A percentile compares a stretch with the other conserved stretches of the same genome.
phyloP scores from a whole-genome alignment of 2,888 invertebrate species.

The Drosophila cracens region DNA sequence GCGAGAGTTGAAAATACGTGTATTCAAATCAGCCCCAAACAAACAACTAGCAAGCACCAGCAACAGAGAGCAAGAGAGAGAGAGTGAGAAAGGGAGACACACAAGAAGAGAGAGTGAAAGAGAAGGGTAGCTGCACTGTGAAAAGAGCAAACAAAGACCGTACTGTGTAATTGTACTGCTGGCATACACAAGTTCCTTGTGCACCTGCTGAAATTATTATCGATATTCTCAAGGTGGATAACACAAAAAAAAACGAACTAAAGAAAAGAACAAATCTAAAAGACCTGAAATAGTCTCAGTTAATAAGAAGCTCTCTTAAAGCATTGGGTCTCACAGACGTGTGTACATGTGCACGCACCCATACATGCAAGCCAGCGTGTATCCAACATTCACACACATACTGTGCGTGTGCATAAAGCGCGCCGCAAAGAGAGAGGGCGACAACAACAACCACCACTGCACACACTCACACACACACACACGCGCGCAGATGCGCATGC shows the following conservation, averaged over 20 bases:
- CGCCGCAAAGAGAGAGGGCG: constrained; percentile 51
- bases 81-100: constrained; percentile 20
- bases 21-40: constrained; percentile 76
- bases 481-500: constrained; percentile 49
- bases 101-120: constrained; percentile 11
- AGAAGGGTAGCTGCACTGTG: constrained; percentile 14
- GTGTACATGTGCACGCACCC: constrained; percentile 29
- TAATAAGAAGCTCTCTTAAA: constrained; percentile 37
- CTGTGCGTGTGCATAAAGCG: constrained; percentile 78
- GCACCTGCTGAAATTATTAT: constrained; percentile 40
- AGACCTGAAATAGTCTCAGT: background rate
- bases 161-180: background rate
- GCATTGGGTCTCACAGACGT: constrained; percentile 10
- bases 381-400: constrained; percentile 55
- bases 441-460: constrained; percentile 48
- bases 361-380: constrained; percentile 23
- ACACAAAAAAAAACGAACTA: background rate
- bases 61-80: constrained; percentile 19
- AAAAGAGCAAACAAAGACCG: constrained; percentile 29
- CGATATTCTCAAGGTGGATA: constrained; percentile 4
- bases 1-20: constrained; percentile 43
- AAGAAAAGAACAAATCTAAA: background rate
- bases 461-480: constrained; percentile 12
- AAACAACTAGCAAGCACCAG: constrained; percentile 25
- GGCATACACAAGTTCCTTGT: constrained; percentile 3